These are phyloP conservation scores for Zapus hudsonius DNA, from an alignment of 2,113 vertebrate species.

Conservation along the genomic window DNA sequence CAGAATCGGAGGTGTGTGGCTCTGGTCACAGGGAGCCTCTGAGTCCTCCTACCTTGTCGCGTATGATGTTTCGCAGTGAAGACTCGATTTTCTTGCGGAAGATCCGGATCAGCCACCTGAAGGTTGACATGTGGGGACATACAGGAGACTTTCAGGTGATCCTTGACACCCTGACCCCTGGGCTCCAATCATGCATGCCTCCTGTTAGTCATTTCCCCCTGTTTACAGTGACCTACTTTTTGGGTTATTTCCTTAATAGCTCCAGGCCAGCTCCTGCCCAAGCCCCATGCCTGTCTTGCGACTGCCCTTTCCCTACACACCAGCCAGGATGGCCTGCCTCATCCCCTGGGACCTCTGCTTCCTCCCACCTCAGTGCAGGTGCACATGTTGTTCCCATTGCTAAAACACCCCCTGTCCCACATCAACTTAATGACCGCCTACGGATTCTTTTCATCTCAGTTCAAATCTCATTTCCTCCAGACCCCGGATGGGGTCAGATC, in stretches of 20 bases:
- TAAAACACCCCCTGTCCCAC: neutral
- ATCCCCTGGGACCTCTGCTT: neutral
- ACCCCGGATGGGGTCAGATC: neutral
- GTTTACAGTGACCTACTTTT: neutral
- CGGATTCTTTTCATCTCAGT: conserved; percentile 35
- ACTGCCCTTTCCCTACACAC: neutral
- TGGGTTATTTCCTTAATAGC: neutral
- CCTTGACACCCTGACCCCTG: neutral
- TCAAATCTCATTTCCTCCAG: conserved; percentile 33
- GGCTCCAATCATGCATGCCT: neutral
- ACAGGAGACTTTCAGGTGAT: neutral
- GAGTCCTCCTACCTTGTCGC: conserved; percentile 63
- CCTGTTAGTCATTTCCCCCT: neutral
- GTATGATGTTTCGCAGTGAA: conserved; percentile 46
- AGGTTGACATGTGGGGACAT: neutral
- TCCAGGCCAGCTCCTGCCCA: neutral
- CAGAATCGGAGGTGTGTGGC: neutral
- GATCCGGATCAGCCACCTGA: conserved; percentile 85
- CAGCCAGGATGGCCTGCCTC: rapidly evolving
- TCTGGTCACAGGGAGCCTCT: neutral
- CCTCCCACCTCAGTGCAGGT: conserved; percentile 11
- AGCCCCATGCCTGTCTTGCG: neutral
- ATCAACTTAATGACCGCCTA: neutral
- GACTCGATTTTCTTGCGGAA: conserved; percentile 73
- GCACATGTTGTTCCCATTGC: neutral